phyloP scores from a whole-genome alignment of 2,113 vertebrate genomes.

The Lagopus leucura region DNA sequence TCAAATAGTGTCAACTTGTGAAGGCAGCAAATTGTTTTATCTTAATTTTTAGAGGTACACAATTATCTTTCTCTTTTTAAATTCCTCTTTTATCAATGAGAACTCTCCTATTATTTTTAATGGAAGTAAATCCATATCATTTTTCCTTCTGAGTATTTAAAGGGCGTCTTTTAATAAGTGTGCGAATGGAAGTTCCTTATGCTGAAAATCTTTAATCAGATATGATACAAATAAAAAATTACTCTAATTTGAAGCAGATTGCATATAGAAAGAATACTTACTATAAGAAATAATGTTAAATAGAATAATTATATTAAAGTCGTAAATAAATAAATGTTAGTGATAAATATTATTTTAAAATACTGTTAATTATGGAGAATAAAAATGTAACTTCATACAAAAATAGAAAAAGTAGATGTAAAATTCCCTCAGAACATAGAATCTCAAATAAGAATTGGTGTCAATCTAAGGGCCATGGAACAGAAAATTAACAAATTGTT shows the following conservation, averaged over 20 bases:
- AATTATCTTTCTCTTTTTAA: background rate
- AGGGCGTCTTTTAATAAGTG: background rate
- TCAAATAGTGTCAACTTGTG: fast-evolving
- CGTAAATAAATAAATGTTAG: background rate
- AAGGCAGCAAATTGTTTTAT: background rate
- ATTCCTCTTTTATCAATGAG: background rate
- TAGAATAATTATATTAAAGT: background rate
- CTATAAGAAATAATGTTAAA: background rate
- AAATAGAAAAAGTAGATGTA: fast-evolving
- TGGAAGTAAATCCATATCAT: background rate
- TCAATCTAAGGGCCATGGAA: background rate
- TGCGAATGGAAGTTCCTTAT: background rate
- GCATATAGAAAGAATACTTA: background rate
- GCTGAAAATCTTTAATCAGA: background rate
- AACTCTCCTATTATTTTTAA: background rate
- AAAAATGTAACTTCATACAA: background rate
- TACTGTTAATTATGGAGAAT: background rate
- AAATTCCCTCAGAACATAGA: background rate
- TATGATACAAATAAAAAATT: background rate
- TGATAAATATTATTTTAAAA: background rate
- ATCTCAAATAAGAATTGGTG: background rate
- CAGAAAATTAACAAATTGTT: background rate
- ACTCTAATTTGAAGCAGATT: background rate
- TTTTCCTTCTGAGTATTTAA: background rate
- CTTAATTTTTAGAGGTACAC: background rate